Percentiles rank a stretch among this genome's conserved stretches.
phyloP scores from a whole-genome alignment of 2,113 vertebrate genomes.

The Uria aalge region DNA sequence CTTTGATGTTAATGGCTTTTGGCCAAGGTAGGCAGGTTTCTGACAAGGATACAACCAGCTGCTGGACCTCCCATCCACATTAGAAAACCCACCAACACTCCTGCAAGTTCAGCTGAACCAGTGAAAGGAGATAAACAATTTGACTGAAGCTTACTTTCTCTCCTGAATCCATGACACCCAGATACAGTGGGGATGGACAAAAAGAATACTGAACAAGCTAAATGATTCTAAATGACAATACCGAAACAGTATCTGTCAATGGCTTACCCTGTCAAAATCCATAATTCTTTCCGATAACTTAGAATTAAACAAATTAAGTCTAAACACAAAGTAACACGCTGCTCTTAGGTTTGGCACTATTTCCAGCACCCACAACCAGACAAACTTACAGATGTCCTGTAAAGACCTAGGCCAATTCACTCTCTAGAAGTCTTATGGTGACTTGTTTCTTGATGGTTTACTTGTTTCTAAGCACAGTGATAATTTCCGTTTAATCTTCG shows the following conservation, averaged over 20 bases:
- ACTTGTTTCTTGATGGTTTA: neutral
- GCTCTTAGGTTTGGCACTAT: neutral
- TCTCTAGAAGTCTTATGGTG: neutral
- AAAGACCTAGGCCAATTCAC: neutral
- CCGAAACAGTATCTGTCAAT: neutral
- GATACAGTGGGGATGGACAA: neutral
- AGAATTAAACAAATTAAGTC: neutral
- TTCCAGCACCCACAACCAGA: neutral
- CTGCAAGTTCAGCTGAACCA: neutral
- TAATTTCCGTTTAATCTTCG: neutral
- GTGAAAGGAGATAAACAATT: neutral
- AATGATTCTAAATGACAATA: neutral
- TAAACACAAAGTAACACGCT: neutral
- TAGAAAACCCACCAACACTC: neutral
- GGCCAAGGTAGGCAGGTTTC: neutral
- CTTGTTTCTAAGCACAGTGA: neutral
- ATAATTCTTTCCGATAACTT: neutral
- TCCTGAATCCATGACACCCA: neutral
- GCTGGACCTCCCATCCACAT: neutral
- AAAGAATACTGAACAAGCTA: neutral
- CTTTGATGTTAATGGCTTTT: neutral
- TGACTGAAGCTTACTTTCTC: neutral
- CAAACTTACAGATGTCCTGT: neutral
- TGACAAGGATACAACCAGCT: neutral
- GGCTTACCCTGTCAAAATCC: neutral